phyloP scores from a whole-genome alignment of 2,888 invertebrate genomes.

The Exocentrus adspersus region DNA sequence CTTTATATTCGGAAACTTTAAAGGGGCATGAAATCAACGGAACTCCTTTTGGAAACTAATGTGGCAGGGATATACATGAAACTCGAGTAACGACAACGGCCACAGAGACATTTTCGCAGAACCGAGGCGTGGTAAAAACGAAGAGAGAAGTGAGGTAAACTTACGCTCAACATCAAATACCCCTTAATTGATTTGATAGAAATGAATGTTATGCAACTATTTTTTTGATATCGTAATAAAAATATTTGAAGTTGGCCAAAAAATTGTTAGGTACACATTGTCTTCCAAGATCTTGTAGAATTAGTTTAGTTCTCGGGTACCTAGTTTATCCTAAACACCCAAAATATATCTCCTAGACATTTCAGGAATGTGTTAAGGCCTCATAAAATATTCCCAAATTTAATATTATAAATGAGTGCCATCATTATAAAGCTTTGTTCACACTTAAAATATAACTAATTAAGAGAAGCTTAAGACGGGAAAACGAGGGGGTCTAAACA shows the following conservation, averaged over 20 bases:
- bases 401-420: too few species aligned
- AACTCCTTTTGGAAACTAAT: slow-evolving; percentile 37
- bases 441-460: background rate
- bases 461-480: background rate
- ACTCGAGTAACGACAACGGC: slow-evolving; percentile 29
- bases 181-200: too few species aligned
- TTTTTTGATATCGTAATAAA: too few species aligned
- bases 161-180: background rate
- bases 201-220: too few species aligned
- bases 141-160: background rate
- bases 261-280: too few species aligned
- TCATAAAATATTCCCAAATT: too few species aligned
- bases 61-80: slow-evolving; percentile 41
- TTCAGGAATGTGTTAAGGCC: too few species aligned
- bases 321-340: too few species aligned
- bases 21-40: slow-evolving; percentile 38
- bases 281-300: too few species aligned
- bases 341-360: too few species aligned
- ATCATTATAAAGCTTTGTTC: background rate
- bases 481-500: background rate
- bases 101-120: slow-evolving; percentile 30
- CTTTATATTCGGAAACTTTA: slow-evolving; percentile 17
- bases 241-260: too few species aligned
- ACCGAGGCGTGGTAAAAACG: background rate
- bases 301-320: too few species aligned